Evolutionary conservation across 2,797 vertebrate species (phyloP).

Genomic region (Oreortyx pictus): DNA sequence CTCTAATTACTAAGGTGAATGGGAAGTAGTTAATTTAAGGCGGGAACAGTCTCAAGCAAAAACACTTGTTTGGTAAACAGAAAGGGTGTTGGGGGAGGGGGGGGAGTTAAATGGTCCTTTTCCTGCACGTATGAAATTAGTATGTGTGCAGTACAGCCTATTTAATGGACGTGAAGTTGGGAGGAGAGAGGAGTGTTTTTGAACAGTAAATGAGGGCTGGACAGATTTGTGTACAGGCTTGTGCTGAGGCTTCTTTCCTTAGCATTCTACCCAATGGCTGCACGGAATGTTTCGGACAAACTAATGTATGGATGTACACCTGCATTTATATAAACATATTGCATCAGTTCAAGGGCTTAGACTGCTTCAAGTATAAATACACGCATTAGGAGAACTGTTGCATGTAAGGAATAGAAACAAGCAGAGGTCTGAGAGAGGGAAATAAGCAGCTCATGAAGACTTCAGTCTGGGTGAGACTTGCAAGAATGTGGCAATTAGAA

Average conservation of each 20-base stretch:
- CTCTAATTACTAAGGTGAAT: constrained; percentile 99
- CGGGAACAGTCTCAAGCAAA: constrained; percentile 79
- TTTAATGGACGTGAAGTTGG: constrained; percentile 26
- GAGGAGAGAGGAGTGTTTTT: background rate
- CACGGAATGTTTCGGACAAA: background rate
- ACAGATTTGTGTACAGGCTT: background rate
- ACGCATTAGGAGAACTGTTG: constrained; percentile 14
- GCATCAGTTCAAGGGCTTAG: background rate
- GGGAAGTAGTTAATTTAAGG: constrained; percentile 81
- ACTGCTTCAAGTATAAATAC: background rate
- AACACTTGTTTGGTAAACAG: constrained; percentile 85
- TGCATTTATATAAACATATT: background rate
- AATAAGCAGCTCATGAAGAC: constrained; percentile 45
- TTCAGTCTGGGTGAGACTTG: background rate
- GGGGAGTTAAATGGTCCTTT: constrained; percentile 62
- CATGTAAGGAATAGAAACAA: constrained; percentile 6
- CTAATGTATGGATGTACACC: background rate
- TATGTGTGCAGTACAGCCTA: constrained; percentile 24
- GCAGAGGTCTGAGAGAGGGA: constrained; percentile 47
- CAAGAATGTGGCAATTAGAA: constrained; percentile 51
- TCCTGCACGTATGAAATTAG: constrained; percentile 63
- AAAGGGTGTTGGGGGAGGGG: constrained; percentile 41
- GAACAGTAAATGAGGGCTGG: background rate
- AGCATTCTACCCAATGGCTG: background rate
- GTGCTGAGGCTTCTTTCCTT: background rate